Evolutionary conservation across 2,797 vertebrate genomes (phyloP).

Genomic region (Zalophus californianus): DNA sequence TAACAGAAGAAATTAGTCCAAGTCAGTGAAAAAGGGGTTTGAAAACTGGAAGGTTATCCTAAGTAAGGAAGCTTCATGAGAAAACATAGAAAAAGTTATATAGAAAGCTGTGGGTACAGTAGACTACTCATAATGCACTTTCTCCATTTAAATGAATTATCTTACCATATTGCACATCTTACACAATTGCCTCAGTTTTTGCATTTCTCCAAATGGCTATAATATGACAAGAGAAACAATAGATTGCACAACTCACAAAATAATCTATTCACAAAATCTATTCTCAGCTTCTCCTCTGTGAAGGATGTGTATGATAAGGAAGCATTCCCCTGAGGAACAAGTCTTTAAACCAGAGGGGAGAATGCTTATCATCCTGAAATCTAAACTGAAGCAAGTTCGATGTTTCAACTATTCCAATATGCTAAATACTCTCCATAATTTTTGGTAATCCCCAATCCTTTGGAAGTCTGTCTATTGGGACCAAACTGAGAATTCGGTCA

Average conservation of each 20-base stretch:
- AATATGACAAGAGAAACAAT: background rate
- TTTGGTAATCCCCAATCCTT: background rate
- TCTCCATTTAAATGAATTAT: conserved; percentile 12
- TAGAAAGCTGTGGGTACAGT: background rate
- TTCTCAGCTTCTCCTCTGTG: background rate
- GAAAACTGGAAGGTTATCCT: background rate
- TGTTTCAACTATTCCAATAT: background rate
- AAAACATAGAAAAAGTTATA: background rate
- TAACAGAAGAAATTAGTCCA: background rate
- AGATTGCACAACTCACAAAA: conserved; percentile 9
- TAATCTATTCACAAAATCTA: background rate
- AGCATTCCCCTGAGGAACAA: background rate
- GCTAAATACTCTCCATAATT: background rate
- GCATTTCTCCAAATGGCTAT: conserved; percentile 9
- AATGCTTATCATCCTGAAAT: background rate
- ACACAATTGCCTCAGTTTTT: background rate
- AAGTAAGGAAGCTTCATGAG: background rate
- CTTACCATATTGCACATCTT: conserved; percentile 42
- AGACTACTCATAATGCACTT: background rate
- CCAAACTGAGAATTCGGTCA: background rate
- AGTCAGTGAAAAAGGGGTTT: background rate
- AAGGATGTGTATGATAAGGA: background rate
- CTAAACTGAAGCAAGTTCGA: background rate
- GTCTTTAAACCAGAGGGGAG: background rate
- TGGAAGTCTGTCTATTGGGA: background rate